Evolutionary conservation across 1,140 invertebrate genomes (phyloP).

Genomic region (Bilobella aurantiaca): DNA sequence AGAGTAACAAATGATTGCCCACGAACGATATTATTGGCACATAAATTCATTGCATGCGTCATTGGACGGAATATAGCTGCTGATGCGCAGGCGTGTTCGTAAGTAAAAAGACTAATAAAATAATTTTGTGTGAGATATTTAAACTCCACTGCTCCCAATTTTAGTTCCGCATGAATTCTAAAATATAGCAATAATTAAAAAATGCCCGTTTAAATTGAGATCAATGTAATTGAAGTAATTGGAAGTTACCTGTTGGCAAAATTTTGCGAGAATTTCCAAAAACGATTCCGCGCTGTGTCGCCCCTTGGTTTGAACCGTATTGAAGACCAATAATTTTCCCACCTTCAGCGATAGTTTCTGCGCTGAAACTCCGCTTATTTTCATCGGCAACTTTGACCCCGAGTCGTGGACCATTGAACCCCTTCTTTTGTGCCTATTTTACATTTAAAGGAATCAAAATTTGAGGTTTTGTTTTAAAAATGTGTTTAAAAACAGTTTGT

Average conservation of each 20-base stretch:
- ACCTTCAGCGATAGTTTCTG: constrained; percentile 44
- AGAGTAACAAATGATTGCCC: too few relatives aligned
- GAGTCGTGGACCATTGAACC: constrained; percentile 44
- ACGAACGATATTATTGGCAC: too few relatives aligned
- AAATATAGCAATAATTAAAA: neutral
- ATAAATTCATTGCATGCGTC: too few relatives aligned
- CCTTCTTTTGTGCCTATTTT: constrained; percentile 46
- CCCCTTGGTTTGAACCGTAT: constrained; percentile 46
- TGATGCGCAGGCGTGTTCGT: too few relatives aligned
- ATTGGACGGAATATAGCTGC: too few relatives aligned
- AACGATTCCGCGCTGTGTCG: constrained; percentile 48
- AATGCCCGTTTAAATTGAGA: neutral
- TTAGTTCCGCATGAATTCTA: constrained; percentile 22
- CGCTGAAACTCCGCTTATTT: constrained; percentile 44
- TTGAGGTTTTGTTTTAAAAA: neutral
- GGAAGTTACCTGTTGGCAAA: constrained; percentile 40
- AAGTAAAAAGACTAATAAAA: too few relatives aligned
- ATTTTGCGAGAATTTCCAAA: constrained; percentile 48
- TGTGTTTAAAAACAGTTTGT: neutral
- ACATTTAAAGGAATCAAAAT: neutral
- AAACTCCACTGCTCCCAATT: neutral
- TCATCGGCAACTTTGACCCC: constrained; percentile 48
- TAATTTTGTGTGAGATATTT: too few relatives aligned
- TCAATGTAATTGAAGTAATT: neutral
- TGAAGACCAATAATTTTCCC: constrained; percentile 46